Evolutionary conservation across 2,113 vertebrate species (phyloP).

Genomic region (Lagopus muta): DNA sequence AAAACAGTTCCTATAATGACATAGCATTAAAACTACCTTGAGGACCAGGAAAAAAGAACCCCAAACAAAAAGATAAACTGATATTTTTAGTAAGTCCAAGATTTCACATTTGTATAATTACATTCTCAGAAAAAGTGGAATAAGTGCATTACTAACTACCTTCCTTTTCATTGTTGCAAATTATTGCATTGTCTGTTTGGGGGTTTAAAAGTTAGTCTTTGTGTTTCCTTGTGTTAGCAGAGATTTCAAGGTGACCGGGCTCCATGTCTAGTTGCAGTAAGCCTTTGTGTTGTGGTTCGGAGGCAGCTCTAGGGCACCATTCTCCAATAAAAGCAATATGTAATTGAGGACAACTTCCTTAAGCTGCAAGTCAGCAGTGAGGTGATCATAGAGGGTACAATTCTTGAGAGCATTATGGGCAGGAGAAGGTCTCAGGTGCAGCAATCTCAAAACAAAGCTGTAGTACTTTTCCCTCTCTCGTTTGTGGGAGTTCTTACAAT

Average conservation of each 20-base stretch:
- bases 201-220: neutral
- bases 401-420: neutral
- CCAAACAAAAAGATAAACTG: neutral
- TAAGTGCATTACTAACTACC: neutral
- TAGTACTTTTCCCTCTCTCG: fast-evolving
- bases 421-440: neutral
- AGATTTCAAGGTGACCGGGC: neutral
- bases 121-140: neutral
- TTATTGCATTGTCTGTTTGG: neutral
- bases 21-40: neutral
- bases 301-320: neutral
- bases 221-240: neutral
- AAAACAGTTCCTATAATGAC: constrained; percentile 14
- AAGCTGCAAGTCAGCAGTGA: neutral
- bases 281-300: neutral
- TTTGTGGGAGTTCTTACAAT: neutral
- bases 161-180: neutral
- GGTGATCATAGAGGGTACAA: neutral
- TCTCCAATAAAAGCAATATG: neutral
- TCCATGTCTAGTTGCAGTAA: neutral
- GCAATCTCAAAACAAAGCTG: neutral
- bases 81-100: neutral
- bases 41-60: neutral
- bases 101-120: neutral
- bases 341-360: neutral